Evolutionary conservation across 2,113 vertebrate species (phyloP).

Genomic region (Spilogale gracilis): DNA sequence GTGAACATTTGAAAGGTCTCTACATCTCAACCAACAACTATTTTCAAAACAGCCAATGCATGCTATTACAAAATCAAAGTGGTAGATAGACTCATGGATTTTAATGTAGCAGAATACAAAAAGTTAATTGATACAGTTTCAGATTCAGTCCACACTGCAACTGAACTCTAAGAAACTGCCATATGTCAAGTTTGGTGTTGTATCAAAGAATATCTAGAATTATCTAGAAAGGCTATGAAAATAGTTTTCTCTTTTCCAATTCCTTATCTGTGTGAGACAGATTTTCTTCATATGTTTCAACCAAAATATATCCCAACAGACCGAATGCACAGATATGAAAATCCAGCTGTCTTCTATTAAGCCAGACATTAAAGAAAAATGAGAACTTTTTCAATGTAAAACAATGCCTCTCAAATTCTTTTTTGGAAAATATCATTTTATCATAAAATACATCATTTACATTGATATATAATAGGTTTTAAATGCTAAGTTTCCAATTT

Average conservation of each 20-base stretch:
- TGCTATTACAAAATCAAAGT: not conserved
- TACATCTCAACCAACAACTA: not conserved
- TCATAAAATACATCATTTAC: not conserved
- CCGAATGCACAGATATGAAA: not conserved
- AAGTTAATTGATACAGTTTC: slow-evolving; percentile 26
- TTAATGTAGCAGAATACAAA: not conserved
- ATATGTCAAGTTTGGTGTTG: not conserved
- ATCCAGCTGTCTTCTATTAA: not conserved
- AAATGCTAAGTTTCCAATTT: slow-evolving; percentile 34
- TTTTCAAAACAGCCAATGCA: not conserved
- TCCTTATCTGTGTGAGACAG: slow-evolving; percentile 1
- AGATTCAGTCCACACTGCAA: not conserved
- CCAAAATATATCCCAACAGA: slow-evolving; percentile 13
- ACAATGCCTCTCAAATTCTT: not conserved
- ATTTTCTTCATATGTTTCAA: not conserved
- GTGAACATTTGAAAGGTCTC: not conserved
- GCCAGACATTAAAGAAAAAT: not conserved
- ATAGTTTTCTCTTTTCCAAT: not conserved
- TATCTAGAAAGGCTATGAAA: slow-evolving; percentile 28
- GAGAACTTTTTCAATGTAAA: not conserved
- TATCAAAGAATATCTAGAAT: not conserved
- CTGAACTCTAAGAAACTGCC: not conserved
- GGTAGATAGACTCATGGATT: not conserved
- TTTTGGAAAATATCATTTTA: not conserved
- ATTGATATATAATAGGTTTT: not conserved